Percentiles rank a stretch among this genome's conserved stretches.
Conservation (phyloP, 2,888 invertebrate genomes). For the Galerucella calmariensis region DNA sequence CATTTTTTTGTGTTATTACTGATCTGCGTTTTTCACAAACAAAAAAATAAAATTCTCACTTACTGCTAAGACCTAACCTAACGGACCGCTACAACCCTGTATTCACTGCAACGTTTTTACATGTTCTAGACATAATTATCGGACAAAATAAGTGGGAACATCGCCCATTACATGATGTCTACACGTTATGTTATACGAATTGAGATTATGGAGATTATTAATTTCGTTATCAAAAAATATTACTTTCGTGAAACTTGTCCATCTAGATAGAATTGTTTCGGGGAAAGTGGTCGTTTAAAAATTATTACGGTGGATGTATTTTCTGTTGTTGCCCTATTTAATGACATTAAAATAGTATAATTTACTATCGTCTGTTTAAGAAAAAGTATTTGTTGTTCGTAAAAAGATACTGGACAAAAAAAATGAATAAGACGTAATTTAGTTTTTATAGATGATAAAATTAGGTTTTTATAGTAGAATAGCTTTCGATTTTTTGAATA, state of each 20-base stretch:
- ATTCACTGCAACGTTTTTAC: conserved; percentile 45
- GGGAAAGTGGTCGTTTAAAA: conserved; percentile 21
- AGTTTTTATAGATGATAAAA: too few species aligned
- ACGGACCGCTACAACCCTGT: conserved; percentile 9
- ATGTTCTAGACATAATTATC: conserved; percentile 41
- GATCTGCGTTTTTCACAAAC: too few species aligned
- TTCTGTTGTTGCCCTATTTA: not conserved
- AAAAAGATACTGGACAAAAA: too few species aligned
- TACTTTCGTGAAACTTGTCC: conserved; percentile 26
- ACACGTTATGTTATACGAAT: conserved; percentile 40
- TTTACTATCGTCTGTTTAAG: not conserved
- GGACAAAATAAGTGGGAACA: conserved; percentile 41
- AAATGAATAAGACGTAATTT: too few species aligned
- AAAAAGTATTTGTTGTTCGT: not conserved
- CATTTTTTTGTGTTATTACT: too few species aligned
- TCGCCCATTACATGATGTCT: conserved; percentile 41
- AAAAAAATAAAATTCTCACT: too few species aligned
- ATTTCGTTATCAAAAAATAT: conserved; percentile 35
- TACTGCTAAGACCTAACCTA: not conserved
- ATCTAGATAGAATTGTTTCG: conserved; percentile 30
- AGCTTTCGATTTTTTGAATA: too few species aligned
- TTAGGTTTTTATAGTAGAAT: too few species aligned
- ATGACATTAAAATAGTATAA: not conserved
- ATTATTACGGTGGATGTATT: conserved; percentile 12
- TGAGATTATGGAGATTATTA: conserved; percentile 39